Conservation (phyloP, 2,113 vertebrate genomes). For the Lates calcarifer region DNA sequence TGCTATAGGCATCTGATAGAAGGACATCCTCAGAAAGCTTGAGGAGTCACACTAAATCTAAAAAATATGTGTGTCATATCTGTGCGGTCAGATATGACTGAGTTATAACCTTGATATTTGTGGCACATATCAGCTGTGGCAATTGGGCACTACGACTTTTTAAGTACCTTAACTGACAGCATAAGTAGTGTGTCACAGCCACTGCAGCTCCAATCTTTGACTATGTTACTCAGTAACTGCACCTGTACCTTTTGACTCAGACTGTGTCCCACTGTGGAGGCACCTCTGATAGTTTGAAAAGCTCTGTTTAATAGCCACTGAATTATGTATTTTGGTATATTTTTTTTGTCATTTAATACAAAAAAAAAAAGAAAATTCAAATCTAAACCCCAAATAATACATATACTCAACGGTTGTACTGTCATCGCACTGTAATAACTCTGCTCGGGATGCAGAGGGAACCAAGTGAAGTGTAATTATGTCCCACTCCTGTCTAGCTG, state of each 20-base stretch:
- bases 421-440: slow-evolving; percentile 30
- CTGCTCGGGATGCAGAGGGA: slow-evolving; percentile 20
- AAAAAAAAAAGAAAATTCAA: neutral
- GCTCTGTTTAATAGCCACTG: neutral
- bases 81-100: neutral
- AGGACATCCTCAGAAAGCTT: neutral
- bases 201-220: neutral
- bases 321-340: neutral
- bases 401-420: neutral
- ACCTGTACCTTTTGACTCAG: neutral
- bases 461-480: slow-evolving; percentile 66
- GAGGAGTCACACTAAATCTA: neutral
- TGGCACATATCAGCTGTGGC: neutral
- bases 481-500: slow-evolving; percentile 54
- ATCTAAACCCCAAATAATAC: neutral
- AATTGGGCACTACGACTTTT: neutral
- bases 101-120: neutral
- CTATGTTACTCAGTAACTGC: neutral
- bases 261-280: neutral
- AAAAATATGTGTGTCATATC: neutral
- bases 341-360: neutral
- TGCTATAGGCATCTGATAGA: neutral
- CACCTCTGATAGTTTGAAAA: neutral
- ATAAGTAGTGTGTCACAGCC: neutral
- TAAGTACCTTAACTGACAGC: neutral